Evolutionary conservation across 2,113 vertebrate genomes (phyloP), one percentile per base, ranked within the genome.

Genomic region (Pleuronectes platessa): DNA sequence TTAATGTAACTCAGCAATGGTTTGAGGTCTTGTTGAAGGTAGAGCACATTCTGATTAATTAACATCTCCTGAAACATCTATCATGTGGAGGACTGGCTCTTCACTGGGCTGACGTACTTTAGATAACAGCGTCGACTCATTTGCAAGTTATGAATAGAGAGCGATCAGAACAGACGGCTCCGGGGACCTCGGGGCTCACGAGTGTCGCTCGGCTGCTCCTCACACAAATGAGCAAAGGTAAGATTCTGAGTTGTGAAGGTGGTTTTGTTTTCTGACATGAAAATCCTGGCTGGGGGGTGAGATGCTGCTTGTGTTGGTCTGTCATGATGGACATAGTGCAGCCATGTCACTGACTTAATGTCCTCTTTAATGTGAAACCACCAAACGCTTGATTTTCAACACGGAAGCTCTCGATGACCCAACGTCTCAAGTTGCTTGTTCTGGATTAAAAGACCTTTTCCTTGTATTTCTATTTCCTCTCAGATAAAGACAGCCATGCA

Each of bases 61-160:
- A 71, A 53, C 71, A 59, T 24, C 35, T 23, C 11, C 18, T 55
- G 35, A 61, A 14, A 21, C 51, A 74, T 61, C 40, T 59, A 18
- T 69, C 15, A 42, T 11, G 47, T 53, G 13, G 14, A 68, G n/a
- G 51, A 68, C 4, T 51, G 53, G 21, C 35, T 69, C 66, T 65
- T 14, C 65, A n/a, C 35, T 40, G 60, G 0, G 53, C 21, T 26
- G 21, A 59, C 60, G 63, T 17, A 5, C 67, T 73, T 78, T 18
- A 40, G 47, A 71, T 71, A 53, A 81, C 78, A 81, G 74, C 58
- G 14, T 56, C 56, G 47, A 18, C 62, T 79, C 72, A 75, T 84
- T 78, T 84, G 42, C 66, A 79, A 71, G 54, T 75, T 40, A 56
- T 75, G 62, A 85, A 88, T 56, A 78, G 54, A 71, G 35, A 74